Evolutionary conservation across 2,888 invertebrate species (phyloP).

Genomic region (Phlogophora meticulosa): DNA sequence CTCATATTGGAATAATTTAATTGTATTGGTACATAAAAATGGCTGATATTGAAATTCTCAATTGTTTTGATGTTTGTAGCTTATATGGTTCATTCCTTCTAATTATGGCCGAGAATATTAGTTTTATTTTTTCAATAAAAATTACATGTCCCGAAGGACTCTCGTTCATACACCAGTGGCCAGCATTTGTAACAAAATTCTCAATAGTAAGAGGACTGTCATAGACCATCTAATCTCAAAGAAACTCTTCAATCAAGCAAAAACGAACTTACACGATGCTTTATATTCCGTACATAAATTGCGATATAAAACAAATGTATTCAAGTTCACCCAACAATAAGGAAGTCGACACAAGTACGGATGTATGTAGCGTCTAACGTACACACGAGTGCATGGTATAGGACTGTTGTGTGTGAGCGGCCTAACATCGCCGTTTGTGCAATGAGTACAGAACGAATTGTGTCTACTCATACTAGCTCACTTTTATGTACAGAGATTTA

Average conservation of each 20-base stretch:
- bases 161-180: no score
- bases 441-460: constrained; percentile 72
- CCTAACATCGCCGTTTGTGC: constrained; percentile 72
- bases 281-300: constrained; percentile 60
- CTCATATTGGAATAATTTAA: not conserved
- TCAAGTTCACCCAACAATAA: constrained; percentile 61
- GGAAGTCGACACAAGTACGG: constrained; percentile 59
- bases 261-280: constrained; percentile 38
- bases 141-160: no score
- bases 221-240: not conserved
- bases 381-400: constrained; percentile 50
- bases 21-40: not conserved
- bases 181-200: no score
- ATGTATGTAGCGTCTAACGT: constrained; percentile 49
- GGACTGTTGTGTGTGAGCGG: constrained; percentile 58
- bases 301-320: constrained; percentile 65
- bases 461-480: constrained; percentile 67
- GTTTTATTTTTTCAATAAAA: no score
- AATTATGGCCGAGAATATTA: no score
- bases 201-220: not conserved
- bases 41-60: no score
- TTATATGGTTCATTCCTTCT: no score
- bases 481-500: constrained; percentile 61
- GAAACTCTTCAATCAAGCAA: constrained; percentile 23
- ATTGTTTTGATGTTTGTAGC: no score